Base-by-base conservation (phyloP, 2,797 vertebrate genomes). In the Acanthurus leucopareius region DNA sequence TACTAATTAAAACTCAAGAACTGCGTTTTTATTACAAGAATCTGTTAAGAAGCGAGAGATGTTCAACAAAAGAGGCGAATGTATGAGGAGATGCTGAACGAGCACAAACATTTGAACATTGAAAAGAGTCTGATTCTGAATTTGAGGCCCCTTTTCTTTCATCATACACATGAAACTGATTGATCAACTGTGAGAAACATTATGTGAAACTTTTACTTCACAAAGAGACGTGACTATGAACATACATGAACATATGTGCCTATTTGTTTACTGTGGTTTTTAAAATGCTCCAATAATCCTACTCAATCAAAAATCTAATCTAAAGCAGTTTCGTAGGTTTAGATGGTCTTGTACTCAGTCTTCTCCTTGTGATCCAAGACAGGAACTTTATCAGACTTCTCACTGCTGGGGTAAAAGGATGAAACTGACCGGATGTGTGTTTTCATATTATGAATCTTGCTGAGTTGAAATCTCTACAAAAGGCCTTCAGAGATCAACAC, bases 1-100 rank as follows among this genome's bases (percentile, higher is more conserved):
- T 19, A 48, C 75, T 93, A 92, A 94, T 92, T 92, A 91, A 84
- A 91, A 83, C 38, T 44, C 47, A 88, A 82, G 67, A 87, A 86
- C 59, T 66, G 42, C 20, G 22, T 32, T 77, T 88, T 86, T 66
- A 75, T 84, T 66, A 71, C 75, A 90, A 91, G 88, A 87, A 73
- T 65, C 32, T 69, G 59, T 61, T 16, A 83, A 90, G 80, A 65
- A 71, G 65, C 10, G 2, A 61, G 14, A 69, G 44, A 22, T 15
- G 17, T 47, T 76, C 47, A 32, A 52, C 35, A 20, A 45, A 48
- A 4, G 22, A 64, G 16, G 57, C 28, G 32, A 52, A 45, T 6
- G 3, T 5, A 47, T 42, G 17, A 25, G 59, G 40, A 63, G 38
- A 58, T 5, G 20, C 20, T 16, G 20, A 54, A 14, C 0, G 1